Conservation (phyloP, 2,888 invertebrate genomes). For the Lapara coniferarum region DNA sequence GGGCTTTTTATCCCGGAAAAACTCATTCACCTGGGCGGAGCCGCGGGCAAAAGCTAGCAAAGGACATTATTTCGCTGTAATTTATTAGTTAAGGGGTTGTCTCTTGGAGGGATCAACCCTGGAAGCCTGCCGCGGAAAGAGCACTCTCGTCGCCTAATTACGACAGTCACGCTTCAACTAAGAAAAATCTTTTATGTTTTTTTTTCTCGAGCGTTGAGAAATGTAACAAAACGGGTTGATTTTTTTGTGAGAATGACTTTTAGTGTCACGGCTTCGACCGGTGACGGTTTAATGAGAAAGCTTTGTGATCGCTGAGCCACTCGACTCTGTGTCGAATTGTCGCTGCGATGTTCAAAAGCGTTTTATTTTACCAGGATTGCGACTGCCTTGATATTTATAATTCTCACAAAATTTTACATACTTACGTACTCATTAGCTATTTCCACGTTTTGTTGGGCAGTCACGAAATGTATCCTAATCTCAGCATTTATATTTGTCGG, state of each 20-base stretch:
- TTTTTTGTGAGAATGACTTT: constrained; percentile 77
- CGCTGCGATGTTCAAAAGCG: constrained; percentile 61
- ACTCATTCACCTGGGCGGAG: no score
- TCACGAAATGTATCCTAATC: no score
- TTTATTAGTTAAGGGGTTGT: background rate
- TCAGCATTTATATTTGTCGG: no score
- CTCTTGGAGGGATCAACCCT: background rate
- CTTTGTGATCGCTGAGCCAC: constrained; percentile 75
- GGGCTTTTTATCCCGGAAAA: no score
- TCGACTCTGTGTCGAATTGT: constrained; percentile 79
- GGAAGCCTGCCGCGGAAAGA: constrained; percentile 34
- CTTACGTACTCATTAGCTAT: background rate
- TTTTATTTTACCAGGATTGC: constrained; percentile 69
- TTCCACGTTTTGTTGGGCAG: background rate
- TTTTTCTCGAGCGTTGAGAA: constrained; percentile 76
- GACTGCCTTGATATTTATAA: constrained; percentile 28
- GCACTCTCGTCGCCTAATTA: constrained; percentile 76
- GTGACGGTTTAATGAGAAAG: constrained; percentile 82
- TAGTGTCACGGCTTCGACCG: constrained; percentile 76
- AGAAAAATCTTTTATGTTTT: constrained; percentile 78
- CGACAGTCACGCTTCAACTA: constrained; percentile 80
- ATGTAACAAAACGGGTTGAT: constrained; percentile 73
- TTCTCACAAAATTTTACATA: constrained; percentile 18
- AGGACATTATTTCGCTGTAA: constrained; percentile 5
- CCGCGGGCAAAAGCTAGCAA: no score